These are phyloP conservation scores for Corythornis madagascariensis DNA, from an alignment of 2,113 vertebrate genomes.

Conservation along the genomic window DNA sequence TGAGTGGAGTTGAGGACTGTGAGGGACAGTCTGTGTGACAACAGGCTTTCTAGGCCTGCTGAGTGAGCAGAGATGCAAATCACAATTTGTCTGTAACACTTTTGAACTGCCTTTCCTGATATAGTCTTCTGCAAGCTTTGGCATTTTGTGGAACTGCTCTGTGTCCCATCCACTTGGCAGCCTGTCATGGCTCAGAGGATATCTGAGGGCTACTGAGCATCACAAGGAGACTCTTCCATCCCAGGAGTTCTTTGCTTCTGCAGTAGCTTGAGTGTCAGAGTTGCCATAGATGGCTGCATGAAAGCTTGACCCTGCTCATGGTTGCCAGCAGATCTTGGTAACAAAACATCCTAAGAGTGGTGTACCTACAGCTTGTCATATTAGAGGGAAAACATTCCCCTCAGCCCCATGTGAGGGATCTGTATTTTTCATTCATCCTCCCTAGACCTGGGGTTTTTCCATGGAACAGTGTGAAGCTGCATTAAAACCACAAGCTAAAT, in stretches of 20 bases:
- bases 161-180: neutral
- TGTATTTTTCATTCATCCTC: neutral
- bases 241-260: neutral
- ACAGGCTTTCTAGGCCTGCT: neutral
- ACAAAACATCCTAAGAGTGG: neutral
- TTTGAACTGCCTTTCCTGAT: neutral
- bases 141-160: neutral
- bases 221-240: neutral
- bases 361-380: neutral
- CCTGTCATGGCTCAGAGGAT: neutral
- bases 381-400: neutral
- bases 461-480: neutral
- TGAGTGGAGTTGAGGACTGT: neutral
- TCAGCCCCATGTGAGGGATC: neutral
- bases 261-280: neutral
- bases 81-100: neutral
- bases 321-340: neutral
- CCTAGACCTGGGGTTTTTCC: neutral
- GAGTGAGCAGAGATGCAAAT: neutral
- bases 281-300: neutral
- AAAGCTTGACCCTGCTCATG: neutral
- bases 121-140: neutral
- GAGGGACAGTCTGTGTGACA: neutral
- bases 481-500: neutral
- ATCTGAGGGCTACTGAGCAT: neutral